Base-by-base conservation (phyloP, 2,888 invertebrate genomes). In the Hoplodrina ambigua region DNA sequence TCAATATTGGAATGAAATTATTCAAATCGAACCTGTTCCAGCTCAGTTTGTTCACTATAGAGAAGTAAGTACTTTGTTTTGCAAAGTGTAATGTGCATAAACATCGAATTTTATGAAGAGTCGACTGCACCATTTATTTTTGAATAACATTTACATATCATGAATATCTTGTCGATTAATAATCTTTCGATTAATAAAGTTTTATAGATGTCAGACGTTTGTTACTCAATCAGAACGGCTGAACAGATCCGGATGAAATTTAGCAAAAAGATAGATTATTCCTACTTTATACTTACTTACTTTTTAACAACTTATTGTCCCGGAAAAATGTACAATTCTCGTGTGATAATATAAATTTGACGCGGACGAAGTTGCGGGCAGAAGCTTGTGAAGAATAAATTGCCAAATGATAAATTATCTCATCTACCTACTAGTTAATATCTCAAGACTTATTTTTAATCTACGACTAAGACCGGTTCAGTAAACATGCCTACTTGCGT, bases 391-490 rank as follows among this genome's bases (percentile, higher is more conserved):
- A 25, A n/a, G n/a, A n/a, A n/a, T n/a, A n/a, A n/a, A 25, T 25
- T 25, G 25, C 25, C 25, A 25, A 25, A 37, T 25, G 55, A 50
- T 50, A 11, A 33, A 44, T 25, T 19, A 49, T 49, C 30, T 67
- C 1, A 19, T 75, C 6, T 20, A 20, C 10, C 17, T 49, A 41
- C 11, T 17, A 46, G 11, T 46, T 17, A 44, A 52, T 49, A 11
- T 8, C 10, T 46, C 4, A 60, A 13, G n/a, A 46, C 25, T 50
- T 68, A 46, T 75, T 75, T 75, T 50, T 33, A 54, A 61, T 41
- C 11, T 44, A 19, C 41, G 1, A 61, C 8, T 50, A 7, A 33
- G 15, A 55, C 63, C 53, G 49, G 72, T 78, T 61, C 17, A 19
- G 33, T 19, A 59, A 25, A 69, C 54, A 20, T 6, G 41, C 8